Percentiles rank a stretch among this genome's conserved stretches.
phyloP scores from a whole-genome alignment of 2,888 invertebrate species.

The Gandaritis pyraliata region DNA sequence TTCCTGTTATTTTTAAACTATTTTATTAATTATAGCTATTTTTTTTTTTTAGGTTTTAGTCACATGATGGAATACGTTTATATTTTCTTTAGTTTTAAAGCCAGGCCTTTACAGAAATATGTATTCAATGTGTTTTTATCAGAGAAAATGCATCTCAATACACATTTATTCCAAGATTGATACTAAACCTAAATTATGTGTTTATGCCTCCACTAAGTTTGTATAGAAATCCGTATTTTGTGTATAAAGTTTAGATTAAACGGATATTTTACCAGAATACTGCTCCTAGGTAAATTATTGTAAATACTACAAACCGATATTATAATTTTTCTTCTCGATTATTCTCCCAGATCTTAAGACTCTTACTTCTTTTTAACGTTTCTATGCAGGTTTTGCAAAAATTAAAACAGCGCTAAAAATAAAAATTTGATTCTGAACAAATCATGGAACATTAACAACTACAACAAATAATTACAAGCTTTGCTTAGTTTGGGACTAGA shows the following conservation, averaged over 20 bases:
- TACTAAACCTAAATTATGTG: slow-evolving; percentile 36
- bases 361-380: background rate
- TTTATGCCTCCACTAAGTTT: slow-evolving; percentile 52
- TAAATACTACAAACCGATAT: background rate
- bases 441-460: too few relatives aligned
- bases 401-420: too few relatives aligned
- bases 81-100: slow-evolving; percentile 1
- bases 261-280: background rate
- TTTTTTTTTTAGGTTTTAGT: slow-evolving; percentile 5
- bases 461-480: too few relatives aligned
- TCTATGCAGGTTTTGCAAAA: too few relatives aligned
- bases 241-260: slow-evolving; percentile 61
- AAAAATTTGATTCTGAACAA: too few relatives aligned
- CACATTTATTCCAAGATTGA: slow-evolving; percentile 23
- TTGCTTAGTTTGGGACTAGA: too few relatives aligned
- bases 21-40: slow-evolving; percentile 7
- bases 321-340: background rate
- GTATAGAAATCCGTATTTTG: slow-evolving; percentile 69
- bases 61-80: background rate
- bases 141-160: slow-evolving; percentile 22
- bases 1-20: slow-evolving; percentile 2
- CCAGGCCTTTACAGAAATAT: too few relatives aligned
- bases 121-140: slow-evolving; percentile 1
- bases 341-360: background rate
- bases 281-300: slow-evolving; percentile 17